phyloP scores from a whole-genome alignment of 2,888 invertebrate genomes.

The Oligia strigilis region DNA sequence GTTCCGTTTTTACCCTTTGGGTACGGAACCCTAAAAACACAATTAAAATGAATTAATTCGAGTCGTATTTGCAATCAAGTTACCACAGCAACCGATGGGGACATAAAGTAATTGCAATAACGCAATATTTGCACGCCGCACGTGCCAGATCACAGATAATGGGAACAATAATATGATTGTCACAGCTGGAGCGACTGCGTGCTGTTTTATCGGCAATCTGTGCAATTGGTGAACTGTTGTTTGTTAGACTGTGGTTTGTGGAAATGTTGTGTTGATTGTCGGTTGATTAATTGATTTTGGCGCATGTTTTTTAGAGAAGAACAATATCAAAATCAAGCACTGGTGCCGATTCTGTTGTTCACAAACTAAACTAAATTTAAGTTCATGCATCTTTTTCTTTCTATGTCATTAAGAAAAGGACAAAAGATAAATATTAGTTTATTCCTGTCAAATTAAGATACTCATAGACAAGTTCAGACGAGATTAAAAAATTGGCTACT shows the following conservation, averaged over 20 bases:
- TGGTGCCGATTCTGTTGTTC: too few relatives aligned
- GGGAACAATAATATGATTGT: constrained; percentile 42
- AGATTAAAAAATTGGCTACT: too few relatives aligned
- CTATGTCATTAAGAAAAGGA: too few relatives aligned
- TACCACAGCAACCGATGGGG: constrained; percentile 32
- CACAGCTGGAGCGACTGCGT: constrained; percentile 55
- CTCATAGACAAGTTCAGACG: too few relatives aligned
- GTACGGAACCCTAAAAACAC: neutral
- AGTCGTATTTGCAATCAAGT: constrained; percentile 47
- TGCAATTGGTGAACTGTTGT: constrained; percentile 16
- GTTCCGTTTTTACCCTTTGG: too few relatives aligned
- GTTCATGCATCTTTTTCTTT: too few relatives aligned
- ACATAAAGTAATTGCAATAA: constrained; percentile 48
- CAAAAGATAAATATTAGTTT: too few relatives aligned
- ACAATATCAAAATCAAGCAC: too few relatives aligned
- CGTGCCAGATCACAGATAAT: constrained; percentile 64
- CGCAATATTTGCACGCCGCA: constrained; percentile 54
- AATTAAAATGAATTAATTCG: constrained; percentile 11
- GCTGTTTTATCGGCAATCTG: constrained; percentile 53
- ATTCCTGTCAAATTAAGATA: too few relatives aligned
- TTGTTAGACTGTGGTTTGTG: constrained; percentile 33
- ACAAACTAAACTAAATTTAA: too few relatives aligned
- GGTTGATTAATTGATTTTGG: neutral
- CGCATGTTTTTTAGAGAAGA: neutral
- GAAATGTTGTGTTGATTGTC: constrained; percentile 14